Evolutionary conservation across 2,888 invertebrate genomes (phyloP).

Genomic region (Drosophila multiciliata): DNA sequence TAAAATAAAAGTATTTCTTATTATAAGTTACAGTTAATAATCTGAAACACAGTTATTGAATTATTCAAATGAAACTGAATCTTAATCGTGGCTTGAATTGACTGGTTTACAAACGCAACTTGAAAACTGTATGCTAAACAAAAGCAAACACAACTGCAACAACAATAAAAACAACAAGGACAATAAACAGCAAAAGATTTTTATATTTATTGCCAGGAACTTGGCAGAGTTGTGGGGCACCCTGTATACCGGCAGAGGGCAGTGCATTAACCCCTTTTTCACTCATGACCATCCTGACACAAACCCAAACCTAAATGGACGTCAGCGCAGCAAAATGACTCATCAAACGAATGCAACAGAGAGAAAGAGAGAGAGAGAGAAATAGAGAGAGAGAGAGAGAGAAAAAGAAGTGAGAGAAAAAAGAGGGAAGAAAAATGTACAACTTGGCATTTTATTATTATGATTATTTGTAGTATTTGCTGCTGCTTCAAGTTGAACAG

Average conservation of each 20-base stretch:
- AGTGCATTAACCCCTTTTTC: slow-evolving; percentile 79
- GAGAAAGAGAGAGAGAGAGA: slow-evolving; percentile 1
- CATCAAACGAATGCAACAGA: slow-evolving; percentile 60
- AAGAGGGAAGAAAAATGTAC: slow-evolving; percentile 68
- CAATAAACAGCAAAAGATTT: slow-evolving; percentile 70
- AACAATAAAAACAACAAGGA: slow-evolving; percentile 30
- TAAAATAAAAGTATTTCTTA: not conserved
- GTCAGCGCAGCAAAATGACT: slow-evolving; percentile 70
- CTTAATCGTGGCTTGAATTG: slow-evolving; percentile 28
- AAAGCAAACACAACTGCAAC: slow-evolving; percentile 41
- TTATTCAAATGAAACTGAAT: slow-evolving; percentile 29
- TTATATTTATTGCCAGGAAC: slow-evolving; percentile 77
- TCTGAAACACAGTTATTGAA: not conserved
- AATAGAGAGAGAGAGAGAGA: not conserved
- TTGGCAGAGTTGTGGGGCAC: slow-evolving; percentile 39
- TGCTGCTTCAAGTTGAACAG: slow-evolving; percentile 62
- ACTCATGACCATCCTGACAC: slow-evolving; percentile 28
- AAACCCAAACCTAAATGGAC: slow-evolving; percentile 29
- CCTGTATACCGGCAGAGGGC: slow-evolving; percentile 29
- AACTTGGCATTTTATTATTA: slow-evolving; percentile 81
- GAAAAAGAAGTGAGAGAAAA: slow-evolving; percentile 1
- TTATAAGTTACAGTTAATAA: not conserved
- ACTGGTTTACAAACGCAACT: slow-evolving; percentile 35
- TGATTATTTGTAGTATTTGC: slow-evolving; percentile 81
- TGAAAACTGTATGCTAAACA: slow-evolving; percentile 48